A percentile compares a stretch with the other conserved stretches of the same genome.
Evolutionary conservation across 2,888 invertebrate genomes (phyloP).

Genomic region (Hemithea aestivaria): DNA sequence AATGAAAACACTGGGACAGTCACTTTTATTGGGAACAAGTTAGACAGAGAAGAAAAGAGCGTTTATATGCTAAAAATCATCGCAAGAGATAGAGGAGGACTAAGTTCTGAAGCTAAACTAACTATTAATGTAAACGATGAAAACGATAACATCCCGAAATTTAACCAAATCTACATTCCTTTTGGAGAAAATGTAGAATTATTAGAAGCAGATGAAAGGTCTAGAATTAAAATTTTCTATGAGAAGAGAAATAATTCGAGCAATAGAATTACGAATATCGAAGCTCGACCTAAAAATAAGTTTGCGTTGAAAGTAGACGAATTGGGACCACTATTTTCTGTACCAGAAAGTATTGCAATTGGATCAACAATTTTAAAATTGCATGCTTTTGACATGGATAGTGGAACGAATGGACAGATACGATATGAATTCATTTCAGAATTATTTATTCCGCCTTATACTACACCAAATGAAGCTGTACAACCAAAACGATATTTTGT

Average conservation of each 20-base stretch:
- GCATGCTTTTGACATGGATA: conserved; percentile 85
- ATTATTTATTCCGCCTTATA: conserved; percentile 79
- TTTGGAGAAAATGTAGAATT: conserved; percentile 83
- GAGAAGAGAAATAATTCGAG: conserved; percentile 55
- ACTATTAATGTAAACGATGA: conserved; percentile 86
- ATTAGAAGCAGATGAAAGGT: conserved; percentile 80
- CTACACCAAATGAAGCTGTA: conserved; percentile 57
- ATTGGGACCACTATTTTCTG: conserved; percentile 80
- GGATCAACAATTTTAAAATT: conserved; percentile 84
- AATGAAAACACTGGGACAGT: conserved; percentile 82
- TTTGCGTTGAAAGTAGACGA: conserved; percentile 51
- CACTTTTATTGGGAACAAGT: conserved; percentile 74
- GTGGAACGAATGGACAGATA: conserved; percentile 83
- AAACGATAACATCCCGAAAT: conserved; percentile 89
- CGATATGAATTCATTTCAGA: conserved; percentile 85
- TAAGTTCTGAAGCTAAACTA: conserved; percentile 86
- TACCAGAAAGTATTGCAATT: conserved; percentile 86
- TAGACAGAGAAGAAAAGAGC: conserved; percentile 87
- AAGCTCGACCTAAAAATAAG: conserved; percentile 60
- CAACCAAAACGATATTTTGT: conserved; percentile 84
- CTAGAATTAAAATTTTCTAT: conserved; percentile 64
- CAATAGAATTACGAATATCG: conserved; percentile 46
- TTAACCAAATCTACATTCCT: conserved; percentile 84
- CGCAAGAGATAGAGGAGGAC: conserved; percentile 87
- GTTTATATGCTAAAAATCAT: conserved; percentile 84